Evolutionary conservation across 2,888 invertebrate species (phyloP), one percentile per base, ranked within the genome.

Genomic region (Apamea anceps): DNA sequence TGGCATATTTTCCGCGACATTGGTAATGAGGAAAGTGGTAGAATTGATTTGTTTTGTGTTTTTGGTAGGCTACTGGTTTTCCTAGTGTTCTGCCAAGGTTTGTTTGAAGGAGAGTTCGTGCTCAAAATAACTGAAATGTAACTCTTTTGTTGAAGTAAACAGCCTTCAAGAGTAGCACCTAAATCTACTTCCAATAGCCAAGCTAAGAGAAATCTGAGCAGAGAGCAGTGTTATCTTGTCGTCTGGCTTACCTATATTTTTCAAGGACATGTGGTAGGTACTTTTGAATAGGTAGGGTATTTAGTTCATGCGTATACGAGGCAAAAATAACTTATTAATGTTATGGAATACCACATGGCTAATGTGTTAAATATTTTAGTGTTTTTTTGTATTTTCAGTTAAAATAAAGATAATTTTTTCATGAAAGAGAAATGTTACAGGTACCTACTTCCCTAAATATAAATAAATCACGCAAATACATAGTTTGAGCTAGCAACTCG

Each of bases 1-100:
- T 73, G 75, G 75, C 75, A 87, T 75, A 87, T 85, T 84, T 80
- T 67, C 85, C 87, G 72, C 60, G 65, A 42, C 87, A 72, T 85
- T 87, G 80, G n/a, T 87, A n/a, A 77, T 71, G 42, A 85, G 85
- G 85, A 85, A 85, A 85, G 81, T 60, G 7, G 0, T 62, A 13
- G 66, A 65, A 75, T 70, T 48, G 71, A 72, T 75, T 77, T 77
- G 60, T 73, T 87, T 71, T 51, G 32, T 45, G 18, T 7, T 42
- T 72, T 72, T 54, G 28, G 13, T 62, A n/a, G n/a, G n/a, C n/a
- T n/a, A n/a, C 37, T 60, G 25, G 13, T 77, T 84, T 82, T 86
- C 77, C 84, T 71, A 73, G 25, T 62, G 18, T 18, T 62, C 42
- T 37, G 4, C 18, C 82, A 83, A 86, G 84, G 84, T 85, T 60